A percentile compares a stretch with the other conserved stretches of the same genome.
Conservation (phyloP, 2,888 invertebrate genomes). For the Crocallis elinguaria region DNA sequence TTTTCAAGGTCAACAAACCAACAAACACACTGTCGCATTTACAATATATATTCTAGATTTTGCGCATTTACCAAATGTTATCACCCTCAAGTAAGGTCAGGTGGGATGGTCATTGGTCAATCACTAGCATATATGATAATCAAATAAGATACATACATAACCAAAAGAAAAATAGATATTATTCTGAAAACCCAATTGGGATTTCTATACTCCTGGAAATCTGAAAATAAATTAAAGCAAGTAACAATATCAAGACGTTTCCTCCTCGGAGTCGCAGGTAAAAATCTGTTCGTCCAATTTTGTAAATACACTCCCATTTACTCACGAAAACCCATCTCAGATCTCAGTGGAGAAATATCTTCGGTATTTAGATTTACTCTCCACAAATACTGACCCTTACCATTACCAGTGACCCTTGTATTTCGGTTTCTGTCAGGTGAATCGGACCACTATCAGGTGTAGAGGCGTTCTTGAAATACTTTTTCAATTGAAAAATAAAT, state of each 20-base stretch:
- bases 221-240: slow-evolving; percentile 23
- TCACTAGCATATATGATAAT: too few species aligned
- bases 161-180: too few species aligned
- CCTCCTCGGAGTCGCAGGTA: neutral
- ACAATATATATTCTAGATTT: too few species aligned
- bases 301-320: slow-evolving; percentile 21
- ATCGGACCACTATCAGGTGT: slow-evolving; percentile 43
- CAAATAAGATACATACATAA: too few species aligned
- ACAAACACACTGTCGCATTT: too few species aligned
- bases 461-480: slow-evolving; percentile 38
- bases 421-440: slow-evolving; percentile 32
- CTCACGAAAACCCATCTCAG: slow-evolving; percentile 23
- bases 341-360: slow-evolving; percentile 27
- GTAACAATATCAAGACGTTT: neutral
- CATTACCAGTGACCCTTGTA: slow-evolving; percentile 41
- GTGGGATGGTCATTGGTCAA: too few species aligned
- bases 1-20: too few species aligned
- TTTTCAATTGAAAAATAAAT: slow-evolving; percentile 12
- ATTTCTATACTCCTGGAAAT: neutral
- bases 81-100: too few species aligned
- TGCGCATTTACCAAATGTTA: too few species aligned
- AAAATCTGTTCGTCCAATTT: slow-evolving; percentile 27
- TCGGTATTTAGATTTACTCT: slow-evolving; percentile 40
- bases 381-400: slow-evolving; percentile 31
- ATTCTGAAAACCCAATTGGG: neutral